Base-by-base conservation (phyloP, 30 jellyfish, hydroid and myxozoan species). In the Cassiopea xamachana region DNA sequence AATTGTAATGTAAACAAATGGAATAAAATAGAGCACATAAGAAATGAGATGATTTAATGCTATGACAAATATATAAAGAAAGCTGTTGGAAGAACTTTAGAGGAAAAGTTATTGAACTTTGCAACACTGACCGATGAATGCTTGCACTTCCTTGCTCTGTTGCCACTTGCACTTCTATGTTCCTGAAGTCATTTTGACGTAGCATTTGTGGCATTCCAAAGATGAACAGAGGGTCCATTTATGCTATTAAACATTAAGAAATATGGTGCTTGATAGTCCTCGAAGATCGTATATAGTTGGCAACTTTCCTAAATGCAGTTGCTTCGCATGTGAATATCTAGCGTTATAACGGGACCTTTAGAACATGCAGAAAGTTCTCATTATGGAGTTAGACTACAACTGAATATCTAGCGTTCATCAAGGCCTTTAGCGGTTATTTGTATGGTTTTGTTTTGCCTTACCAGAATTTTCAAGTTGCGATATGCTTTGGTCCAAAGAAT, bases 141-240 rank as follows among this genome's bases (percentile, higher is more conserved):
- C 61, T 72, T 86, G 88, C 93, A 86, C 69, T 87, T 87, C 85
- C 90, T 87, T 87, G 90, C 69, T 77, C 85, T 77, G 47, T 68
- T 77, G 81, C 77, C 95, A 87, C 67, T 45, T 59, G 91, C 90
- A 87, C 61, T 60, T 46, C 61, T 46, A 85, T 85, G 93, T 51
- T 85, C 71, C 87, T 74, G 93, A 43, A 85, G 95, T 85, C 95
- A 77, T 78, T 87, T 87, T 59, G 90, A 68, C 61, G 91, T 79
- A 16, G 90, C 90, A 61, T 68, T 77, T 79, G 84, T 48, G 64
- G 95, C 39, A 46, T 77, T 47, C 91, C 95, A 87, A 50, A 77
- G 95, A 44, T 77, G 85, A 43, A 76, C 85, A 79, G 95, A 85
- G 14, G 90, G 94, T 46, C 94, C 94, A 61, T 86, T 75, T 39